Base-by-base conservation (phyloP, 2,888 invertebrate genomes). In the Suillia variegata region DNA sequence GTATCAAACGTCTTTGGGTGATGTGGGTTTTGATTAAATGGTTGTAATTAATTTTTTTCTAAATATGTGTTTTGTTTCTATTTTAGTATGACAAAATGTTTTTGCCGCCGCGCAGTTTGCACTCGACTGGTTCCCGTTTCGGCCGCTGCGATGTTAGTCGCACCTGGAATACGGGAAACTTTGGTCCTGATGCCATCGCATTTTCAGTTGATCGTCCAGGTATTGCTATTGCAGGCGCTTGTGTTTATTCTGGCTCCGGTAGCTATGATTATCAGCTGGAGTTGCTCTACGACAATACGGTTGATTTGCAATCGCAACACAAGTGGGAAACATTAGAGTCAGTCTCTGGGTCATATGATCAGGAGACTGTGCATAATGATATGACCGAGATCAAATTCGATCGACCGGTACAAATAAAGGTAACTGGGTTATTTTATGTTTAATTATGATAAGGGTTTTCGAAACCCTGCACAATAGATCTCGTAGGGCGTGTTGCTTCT, bases 151-250 rank as follows among this genome's bases (percentile, higher is more conserved):
- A 96, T 79, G 89, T 92, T 67, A 90, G 91, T 52, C 88, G 95
- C 48, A 92, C 93, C 0, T 98, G 98, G 98, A 97, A 98, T 80
- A 96, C 97, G 0, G 96, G 97, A 2, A 96, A 95, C 79, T 97
- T 97, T 26, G 95, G 95, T 10, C 95, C 97, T 0, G 98, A 99
- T 83, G 97, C 97, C 0, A 92, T 99, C 71, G 94, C 94, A 73
- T 96, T 98, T 76, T 90, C 91, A 33, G 96, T 98, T 10, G 97
- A 98, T 83, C 86, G 92, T 18, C 86, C 92, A 0, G 97, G 97
- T 2, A 89, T 98, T 50, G 89, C 92, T 21, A 87, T 98, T 42
- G 92, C 92, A 24, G 98, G 98, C 1, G 92, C 92, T 2, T 91
- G 91, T 71, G 89, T 97, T 26, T 98, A 94, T 79, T 93, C 93